Evolutionary conservation across 2,113 vertebrate genomes (phyloP).

Genomic region (Menura novaehollandiae): DNA sequence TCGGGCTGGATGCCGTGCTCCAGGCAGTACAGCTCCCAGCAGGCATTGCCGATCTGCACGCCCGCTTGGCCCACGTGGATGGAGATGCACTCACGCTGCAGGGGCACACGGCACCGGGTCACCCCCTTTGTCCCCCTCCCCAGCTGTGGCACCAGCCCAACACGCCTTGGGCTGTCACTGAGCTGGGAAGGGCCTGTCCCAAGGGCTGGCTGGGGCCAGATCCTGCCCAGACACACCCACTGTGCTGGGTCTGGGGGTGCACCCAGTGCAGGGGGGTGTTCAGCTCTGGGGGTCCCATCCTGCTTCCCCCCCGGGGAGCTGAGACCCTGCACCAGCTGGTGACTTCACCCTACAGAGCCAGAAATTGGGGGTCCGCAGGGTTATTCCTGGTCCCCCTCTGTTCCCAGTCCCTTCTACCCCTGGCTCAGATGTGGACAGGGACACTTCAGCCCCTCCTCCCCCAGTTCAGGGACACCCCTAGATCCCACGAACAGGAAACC

Average conservation of each 20-base stretch:
- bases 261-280: neutral
- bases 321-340: neutral
- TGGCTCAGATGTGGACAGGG: no score
- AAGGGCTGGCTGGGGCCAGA: neutral
- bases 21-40: conserved; percentile 58
- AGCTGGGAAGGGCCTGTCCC: neutral
- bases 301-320: rapidly evolving
- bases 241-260: neutral
- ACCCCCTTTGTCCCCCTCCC: neutral
- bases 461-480: neutral
- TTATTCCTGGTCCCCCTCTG: neutral
- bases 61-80: conserved; percentile 41
- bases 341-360: neutral
- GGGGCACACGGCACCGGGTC: neutral
- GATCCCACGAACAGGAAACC: neutral
- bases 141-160: no score
- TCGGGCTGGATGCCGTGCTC: conserved; percentile 69
- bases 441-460: neutral
- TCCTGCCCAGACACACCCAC: neutral
- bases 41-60: conserved; percentile 37
- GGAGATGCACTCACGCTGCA: neutral
- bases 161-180: neutral
- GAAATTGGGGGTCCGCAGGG: neutral
- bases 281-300: neutral
- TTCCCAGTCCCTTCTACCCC: no score